Evolutionary conservation across 23 tunicate genomes (phyloP).

Genomic region (Diplosoma virens): DNA sequence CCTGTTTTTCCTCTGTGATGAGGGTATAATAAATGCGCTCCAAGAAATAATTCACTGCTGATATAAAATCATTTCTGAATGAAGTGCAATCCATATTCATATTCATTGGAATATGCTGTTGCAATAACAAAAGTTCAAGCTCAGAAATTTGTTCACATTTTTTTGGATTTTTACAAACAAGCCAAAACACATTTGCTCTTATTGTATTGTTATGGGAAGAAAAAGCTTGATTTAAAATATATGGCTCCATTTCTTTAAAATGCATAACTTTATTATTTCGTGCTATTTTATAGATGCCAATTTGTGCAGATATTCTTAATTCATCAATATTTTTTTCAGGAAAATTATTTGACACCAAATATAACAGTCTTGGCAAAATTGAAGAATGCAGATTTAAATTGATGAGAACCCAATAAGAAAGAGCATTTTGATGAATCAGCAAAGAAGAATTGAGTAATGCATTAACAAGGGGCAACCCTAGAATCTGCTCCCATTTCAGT

Average conservation of each 20-base stretch:
- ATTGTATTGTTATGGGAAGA: conserved; percentile 7
- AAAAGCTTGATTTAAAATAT: conserved; percentile 2
- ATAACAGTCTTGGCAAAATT: conserved; percentile 1
- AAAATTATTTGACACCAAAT: background rate
- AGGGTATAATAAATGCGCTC: conserved; percentile 13
- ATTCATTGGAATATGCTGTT: conserved; percentile 37
- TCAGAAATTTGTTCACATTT: conserved; percentile 12
- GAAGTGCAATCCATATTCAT: conserved; percentile 46
- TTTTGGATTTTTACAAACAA: conserved; percentile 35
- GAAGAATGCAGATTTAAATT: conserved; percentile 30
- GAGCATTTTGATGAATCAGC: conserved; percentile 30
- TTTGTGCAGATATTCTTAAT: conserved; percentile 20
- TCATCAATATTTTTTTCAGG: background rate
- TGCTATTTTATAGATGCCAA: conserved; percentile 39
- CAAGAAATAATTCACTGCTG: conserved; percentile 7
- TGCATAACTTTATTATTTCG: background rate
- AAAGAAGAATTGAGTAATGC: conserved; percentile 2
- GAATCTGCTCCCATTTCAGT: conserved; percentile 9
- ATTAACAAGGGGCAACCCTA: conserved; percentile 1
- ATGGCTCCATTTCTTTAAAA: conserved; percentile 19
- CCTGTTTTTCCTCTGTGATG: conserved; percentile 13
- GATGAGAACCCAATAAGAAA: conserved; percentile 45
- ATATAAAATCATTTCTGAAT: conserved; percentile 47
- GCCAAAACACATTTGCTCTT: conserved; percentile 37
- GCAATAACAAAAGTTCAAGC: conserved; percentile 31